Conservation (phyloP, 2,888 invertebrate species). For the Synergus itoensis region DNA sequence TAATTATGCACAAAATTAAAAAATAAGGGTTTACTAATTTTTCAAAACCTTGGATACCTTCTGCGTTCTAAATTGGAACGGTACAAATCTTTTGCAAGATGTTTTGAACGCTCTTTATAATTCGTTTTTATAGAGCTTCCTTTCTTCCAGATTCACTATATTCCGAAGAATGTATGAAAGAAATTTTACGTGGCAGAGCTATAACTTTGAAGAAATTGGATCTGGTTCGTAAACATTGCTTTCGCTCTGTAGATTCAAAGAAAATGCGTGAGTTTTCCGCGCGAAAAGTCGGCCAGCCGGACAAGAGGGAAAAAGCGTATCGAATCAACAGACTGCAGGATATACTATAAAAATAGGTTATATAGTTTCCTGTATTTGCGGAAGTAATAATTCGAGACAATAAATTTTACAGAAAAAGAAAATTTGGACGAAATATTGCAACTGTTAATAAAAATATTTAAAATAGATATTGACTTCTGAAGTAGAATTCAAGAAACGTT, state of each 20-base stretch:
- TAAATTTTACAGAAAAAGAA: too few relatives aligned
- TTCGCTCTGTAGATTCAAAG: not conserved
- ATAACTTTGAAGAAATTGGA: not conserved
- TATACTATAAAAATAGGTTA: not conserved
- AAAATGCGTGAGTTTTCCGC: not conserved
- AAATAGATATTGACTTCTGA: not conserved
- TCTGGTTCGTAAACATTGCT: not conserved
- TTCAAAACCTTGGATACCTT: too few relatives aligned
- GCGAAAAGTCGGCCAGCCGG: not conserved
- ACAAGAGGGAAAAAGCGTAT: not conserved
- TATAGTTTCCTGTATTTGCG: too few relatives aligned
- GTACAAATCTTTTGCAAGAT: not conserved
- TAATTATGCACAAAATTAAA: not conserved
- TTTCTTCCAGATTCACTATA: not conserved
- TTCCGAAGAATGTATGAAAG: not conserved
- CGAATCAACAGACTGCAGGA: not conserved
- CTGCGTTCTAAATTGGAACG: not conserved
- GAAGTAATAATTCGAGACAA: too few relatives aligned
- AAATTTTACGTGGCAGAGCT: not conserved
- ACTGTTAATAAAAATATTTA: too few relatives aligned
- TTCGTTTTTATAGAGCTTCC: not conserved
- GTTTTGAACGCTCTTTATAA: not conserved
- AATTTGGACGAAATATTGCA: too few relatives aligned
- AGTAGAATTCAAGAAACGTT: not conserved
- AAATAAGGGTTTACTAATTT: too few relatives aligned